Evolutionary conservation across 1,140 invertebrate species (phyloP).

Genomic region (Phymorhynchus buccinoides): DNA sequence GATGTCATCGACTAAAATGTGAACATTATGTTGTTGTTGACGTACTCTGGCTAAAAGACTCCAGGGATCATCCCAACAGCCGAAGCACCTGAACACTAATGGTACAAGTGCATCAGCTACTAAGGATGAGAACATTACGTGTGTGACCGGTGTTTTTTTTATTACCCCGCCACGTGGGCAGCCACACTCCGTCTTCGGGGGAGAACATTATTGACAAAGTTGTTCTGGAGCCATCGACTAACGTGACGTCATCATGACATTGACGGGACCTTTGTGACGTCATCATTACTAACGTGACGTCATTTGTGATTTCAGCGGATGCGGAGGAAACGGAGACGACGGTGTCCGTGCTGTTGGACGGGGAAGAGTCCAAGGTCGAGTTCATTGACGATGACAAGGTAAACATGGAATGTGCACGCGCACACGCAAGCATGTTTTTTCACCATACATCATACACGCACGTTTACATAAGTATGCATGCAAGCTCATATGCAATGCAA

Average conservation of each 20-base stretch:
- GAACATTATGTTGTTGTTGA: too few species aligned
- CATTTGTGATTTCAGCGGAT: slow-evolving; percentile 47
- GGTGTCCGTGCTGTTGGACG: slow-evolving; percentile 90
- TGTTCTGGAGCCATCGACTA: neutral
- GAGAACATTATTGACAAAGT: neutral
- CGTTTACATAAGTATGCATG: neutral
- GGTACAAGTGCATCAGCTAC: too few species aligned
- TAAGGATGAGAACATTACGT: too few species aligned
- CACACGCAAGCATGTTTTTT: neutral
- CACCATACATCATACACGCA: slow-evolving; percentile 11
- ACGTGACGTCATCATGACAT: neutral
- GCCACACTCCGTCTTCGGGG: too few species aligned
- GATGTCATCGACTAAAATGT: neutral
- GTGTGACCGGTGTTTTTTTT: too few species aligned
- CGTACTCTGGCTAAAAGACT: too few species aligned
- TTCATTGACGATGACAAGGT: slow-evolving; percentile 82
- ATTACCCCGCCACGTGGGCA: too few species aligned
- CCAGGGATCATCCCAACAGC: too few species aligned
- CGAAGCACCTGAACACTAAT: too few species aligned
- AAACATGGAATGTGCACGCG: neutral
- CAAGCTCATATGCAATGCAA: too few species aligned
- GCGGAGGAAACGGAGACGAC: slow-evolving; percentile 92
- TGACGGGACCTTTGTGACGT: too few species aligned
- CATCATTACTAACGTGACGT: too few species aligned
- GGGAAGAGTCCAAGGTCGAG: slow-evolving; percentile 92